phyloP scores from a whole-genome alignment of 2,797 vertebrate genomes.

The Yasuhikotakia modesta region DNA sequence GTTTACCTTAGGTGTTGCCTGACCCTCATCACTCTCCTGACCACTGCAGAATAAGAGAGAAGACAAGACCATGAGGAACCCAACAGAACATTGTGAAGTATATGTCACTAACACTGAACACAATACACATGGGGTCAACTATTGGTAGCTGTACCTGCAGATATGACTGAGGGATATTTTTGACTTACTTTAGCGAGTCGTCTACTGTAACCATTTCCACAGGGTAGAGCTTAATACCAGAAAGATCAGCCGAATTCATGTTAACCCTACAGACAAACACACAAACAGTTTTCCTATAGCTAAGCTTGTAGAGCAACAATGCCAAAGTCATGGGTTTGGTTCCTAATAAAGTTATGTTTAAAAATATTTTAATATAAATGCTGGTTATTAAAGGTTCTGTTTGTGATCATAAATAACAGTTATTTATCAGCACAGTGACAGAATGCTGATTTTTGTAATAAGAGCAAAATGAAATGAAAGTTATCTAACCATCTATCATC shows the following conservation, averaged over 20 bases:
- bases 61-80: neutral
- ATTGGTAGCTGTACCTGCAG: neutral
- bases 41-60: conserved; percentile 70
- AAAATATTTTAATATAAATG: too few relatives aligned
- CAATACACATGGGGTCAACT: neutral
- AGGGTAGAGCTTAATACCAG: conserved; percentile 78
- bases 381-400: too few relatives aligned
- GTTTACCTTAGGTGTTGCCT: conserved; percentile 78
- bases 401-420: too few relatives aligned
- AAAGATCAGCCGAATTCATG: conserved; percentile 72
- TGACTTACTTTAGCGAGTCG: conserved; percentile 79
- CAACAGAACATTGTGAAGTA: neutral
- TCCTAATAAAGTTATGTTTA: too few relatives aligned
- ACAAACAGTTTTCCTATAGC: neutral
- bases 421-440: neutral
- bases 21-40: conserved; percentile 80
- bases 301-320: neutral
- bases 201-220: conserved; percentile 77
- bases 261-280: conserved; percentile 69
- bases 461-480: neutral
- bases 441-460: neutral
- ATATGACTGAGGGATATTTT: neutral
- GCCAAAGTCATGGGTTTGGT: too few relatives aligned
- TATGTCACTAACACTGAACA: neutral
- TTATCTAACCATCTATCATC: neutral